Evolutionary conservation across 2,888 invertebrate species (phyloP), one percentile per base, ranked within the genome.

Genomic region (Eretmocerus hayati): DNA sequence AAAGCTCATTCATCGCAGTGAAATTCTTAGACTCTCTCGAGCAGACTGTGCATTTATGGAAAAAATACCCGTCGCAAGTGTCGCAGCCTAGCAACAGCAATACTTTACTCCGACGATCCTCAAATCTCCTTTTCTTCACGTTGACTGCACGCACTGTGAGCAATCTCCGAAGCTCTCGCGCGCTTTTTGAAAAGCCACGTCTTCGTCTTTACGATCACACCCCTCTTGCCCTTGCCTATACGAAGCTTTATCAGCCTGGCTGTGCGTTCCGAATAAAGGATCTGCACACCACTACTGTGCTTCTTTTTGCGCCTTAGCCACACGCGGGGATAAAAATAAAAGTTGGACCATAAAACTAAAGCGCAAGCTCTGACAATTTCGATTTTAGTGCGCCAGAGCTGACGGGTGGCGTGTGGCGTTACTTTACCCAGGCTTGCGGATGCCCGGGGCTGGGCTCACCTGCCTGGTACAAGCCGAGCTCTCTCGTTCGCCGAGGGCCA

Each of bases 341-440:
- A 52, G 52, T 52, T 52, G 43, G 52, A 42, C 46, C 52, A 46
- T 52, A 52, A 52, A 52, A 52, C 48, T 46, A 43, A 49, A 46
- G 48, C 48, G 48, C 45, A 46, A 48, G 46, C 46, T 48, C 52
- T 48, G 52, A 52, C 48, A 48, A 52, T 52, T 52, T 52, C 52
- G 52, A 52, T 52, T 52, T 52, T 48, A 52, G 48, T 48, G 42
- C 39, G 16, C 30, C 3, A 6, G 26, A 26, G 26, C 26, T 6
- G 26, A 11, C 11, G 26, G 26, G 11, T 26, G 11, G 26, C 26
- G 26, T 26, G n/a, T n/a, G n/a, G n/a, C n/a, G n/a, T n/a, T n/a
- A n/a, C n/a, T n/a, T n/a, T n/a, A n/a, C n/a, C n/a, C n/a, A 11
- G 26, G 26, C 8, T 11, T 23, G 23, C 13, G 23, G 4, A 22